phyloP scores from a whole-genome alignment of 2,797 vertebrate genomes.

The Chrysocyon brachyurus region DNA sequence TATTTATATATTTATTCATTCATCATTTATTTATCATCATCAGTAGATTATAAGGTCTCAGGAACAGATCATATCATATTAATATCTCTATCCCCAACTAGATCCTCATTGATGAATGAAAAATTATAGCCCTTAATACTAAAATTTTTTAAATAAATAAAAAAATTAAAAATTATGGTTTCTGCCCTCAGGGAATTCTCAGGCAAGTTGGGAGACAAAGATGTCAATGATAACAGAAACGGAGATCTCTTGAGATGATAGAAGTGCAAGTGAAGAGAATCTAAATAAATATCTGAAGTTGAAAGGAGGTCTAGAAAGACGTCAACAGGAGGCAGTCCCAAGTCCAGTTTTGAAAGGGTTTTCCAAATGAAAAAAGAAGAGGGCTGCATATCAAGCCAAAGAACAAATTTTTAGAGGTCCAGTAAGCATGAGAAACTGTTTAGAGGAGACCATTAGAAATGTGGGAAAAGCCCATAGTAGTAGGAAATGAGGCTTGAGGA shows the following conservation, averaged over 20 bases:
- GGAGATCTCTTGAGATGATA: background rate
- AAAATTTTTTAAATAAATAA: background rate
- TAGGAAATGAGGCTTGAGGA: background rate
- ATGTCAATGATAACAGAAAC: background rate
- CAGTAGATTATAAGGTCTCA: background rate
- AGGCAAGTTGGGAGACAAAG: background rate
- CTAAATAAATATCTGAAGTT: background rate
- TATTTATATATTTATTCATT: constrained; percentile 24
- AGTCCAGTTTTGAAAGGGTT: background rate
- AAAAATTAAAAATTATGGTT: background rate
- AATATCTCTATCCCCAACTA: background rate
- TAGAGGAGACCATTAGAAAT: background rate
- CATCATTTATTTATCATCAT: background rate
- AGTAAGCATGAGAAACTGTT: background rate
- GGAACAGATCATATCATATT: background rate
- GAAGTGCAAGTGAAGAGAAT: background rate
- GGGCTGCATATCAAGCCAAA: background rate
- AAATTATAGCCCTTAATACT: background rate
- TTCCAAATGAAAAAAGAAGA: constrained; percentile 31
- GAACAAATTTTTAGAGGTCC: background rate
- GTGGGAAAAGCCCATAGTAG: background rate
- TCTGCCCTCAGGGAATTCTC: background rate
- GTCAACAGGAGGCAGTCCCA: background rate
- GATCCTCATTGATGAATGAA: background rate
- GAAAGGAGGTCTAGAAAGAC: background rate